phyloP scores from a whole-genome alignment of 1,140 invertebrate genomes.

The Heliconius hewitsoni region DNA sequence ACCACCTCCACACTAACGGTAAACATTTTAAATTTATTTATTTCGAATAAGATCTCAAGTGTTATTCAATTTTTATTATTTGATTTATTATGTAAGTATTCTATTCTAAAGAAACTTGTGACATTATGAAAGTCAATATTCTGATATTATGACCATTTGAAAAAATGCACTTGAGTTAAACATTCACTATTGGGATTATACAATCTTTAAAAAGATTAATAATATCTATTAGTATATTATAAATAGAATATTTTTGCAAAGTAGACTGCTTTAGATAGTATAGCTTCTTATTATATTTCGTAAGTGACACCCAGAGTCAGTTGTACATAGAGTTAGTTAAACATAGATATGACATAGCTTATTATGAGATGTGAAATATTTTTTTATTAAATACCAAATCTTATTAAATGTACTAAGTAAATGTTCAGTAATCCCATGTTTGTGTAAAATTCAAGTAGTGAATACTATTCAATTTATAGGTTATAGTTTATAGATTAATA shows the following conservation, averaged over 20 bases:
- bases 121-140: background rate
- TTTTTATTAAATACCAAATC: slow-evolving; percentile 68
- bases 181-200: background rate
- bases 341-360: slow-evolving; percentile 21
- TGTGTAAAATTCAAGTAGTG: slow-evolving; percentile 19
- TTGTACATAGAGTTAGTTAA: slow-evolving; percentile 23
- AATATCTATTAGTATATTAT: background rate
- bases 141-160: background rate
- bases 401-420: slow-evolving; percentile 41
- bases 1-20: background rate
- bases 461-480: slow-evolving; percentile 37
- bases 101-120: background rate
- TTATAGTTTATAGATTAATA: slow-evolving; percentile 42
- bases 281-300: slow-evolving; percentile 18
- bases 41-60: background rate
- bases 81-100: background rate
- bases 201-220: background rate
- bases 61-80: background rate
- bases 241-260: slow-evolving; percentile 29
- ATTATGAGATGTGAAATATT: slow-evolving; percentile 46
- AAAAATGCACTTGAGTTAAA: background rate
- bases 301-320: slow-evolving; percentile 30
- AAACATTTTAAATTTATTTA: background rate
- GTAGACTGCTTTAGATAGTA: slow-evolving; percentile 20
- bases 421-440: slow-evolving; percentile 33